These are phyloP conservation scores for Heliconius eleuchia DNA, from an alignment of 1,140 invertebrate species.

Conservation along the genomic window DNA sequence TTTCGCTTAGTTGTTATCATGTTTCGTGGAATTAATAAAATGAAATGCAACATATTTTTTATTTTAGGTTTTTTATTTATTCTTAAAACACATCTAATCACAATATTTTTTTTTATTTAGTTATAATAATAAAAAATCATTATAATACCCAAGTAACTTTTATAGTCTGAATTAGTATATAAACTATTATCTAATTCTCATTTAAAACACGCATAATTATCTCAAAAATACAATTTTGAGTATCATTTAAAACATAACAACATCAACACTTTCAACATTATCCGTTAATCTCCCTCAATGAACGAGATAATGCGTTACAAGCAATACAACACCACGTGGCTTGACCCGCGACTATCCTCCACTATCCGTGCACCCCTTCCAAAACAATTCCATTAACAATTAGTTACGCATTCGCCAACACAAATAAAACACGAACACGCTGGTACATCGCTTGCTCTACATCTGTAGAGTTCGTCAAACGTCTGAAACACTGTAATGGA, in stretches of 20 bases:
- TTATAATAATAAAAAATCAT: too few relatives aligned
- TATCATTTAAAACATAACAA: neutral
- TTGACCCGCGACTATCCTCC: slow-evolving; percentile 39
- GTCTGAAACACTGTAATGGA: slow-evolving; percentile 6
- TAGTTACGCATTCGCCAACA: slow-evolving; percentile 44
- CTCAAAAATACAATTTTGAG: neutral
- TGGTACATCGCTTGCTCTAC: slow-evolving; percentile 32
- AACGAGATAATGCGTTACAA: slow-evolving; percentile 32
- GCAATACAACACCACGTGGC: slow-evolving; percentile 42
- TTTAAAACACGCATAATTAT: neutral
- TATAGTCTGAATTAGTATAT: too few relatives aligned
- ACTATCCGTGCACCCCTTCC: slow-evolving; percentile 32
- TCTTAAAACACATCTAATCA: too few relatives aligned
- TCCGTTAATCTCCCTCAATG: slow-evolving; percentile 25
- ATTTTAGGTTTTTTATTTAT: too few relatives aligned
- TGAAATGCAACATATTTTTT: too few relatives aligned
- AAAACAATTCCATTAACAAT: slow-evolving; percentile 41
- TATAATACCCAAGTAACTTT: too few relatives aligned
- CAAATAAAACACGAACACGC: neutral
- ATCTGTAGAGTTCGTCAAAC: neutral
- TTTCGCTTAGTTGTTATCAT: too few relatives aligned
- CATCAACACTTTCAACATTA: slow-evolving; percentile 2
- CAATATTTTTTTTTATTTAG: too few relatives aligned
- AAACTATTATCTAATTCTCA: too few relatives aligned
- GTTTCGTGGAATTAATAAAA: too few relatives aligned